Evolutionary conservation across 2,888 invertebrate genomes (phyloP).

Genomic region (Cyclophora albipunctata): DNA sequence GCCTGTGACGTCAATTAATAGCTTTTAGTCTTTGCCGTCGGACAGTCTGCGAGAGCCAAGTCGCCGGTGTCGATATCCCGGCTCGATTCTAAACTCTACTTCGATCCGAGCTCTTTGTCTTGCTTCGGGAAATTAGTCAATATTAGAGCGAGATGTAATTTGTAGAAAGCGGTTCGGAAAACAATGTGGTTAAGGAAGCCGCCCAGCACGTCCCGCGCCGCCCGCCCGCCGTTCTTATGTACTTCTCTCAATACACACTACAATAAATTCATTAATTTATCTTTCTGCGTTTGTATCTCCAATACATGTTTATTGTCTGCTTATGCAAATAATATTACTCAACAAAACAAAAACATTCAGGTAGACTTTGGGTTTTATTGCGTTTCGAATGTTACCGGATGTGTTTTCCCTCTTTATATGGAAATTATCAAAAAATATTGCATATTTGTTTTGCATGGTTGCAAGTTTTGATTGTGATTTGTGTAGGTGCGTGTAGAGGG

Average conservation of each 20-base stretch:
- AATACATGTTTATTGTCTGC: too few species aligned
- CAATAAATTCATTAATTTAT: constrained; percentile 1
- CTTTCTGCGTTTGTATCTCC: too few species aligned
- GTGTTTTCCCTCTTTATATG: too few species aligned
- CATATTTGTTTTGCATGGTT: constrained; percentile 19
- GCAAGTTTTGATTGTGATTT: constrained; percentile 20
- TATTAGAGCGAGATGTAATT: constrained; percentile 12
- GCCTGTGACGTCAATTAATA: constrained; percentile 58
- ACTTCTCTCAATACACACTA: constrained; percentile 11
- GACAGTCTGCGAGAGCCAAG: constrained; percentile 46
- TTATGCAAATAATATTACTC: too few species aligned
- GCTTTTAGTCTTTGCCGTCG: constrained; percentile 53
- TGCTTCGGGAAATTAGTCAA: not conserved
- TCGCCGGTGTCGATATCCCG: constrained; percentile 17
- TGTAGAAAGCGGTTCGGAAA: constrained; percentile 6
- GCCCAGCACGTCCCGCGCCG: constrained; percentile 16
- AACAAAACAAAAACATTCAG: too few species aligned
- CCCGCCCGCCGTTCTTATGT: constrained; percentile 37
- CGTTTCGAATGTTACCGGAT: too few species aligned
- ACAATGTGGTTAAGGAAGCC: constrained; percentile 1
- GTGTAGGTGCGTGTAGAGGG: constrained; percentile 32
- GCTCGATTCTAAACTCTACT: constrained; percentile 12
- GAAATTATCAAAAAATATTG: constrained; percentile 1
- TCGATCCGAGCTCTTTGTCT: constrained; percentile 7
- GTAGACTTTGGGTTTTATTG: too few species aligned